Evolutionary conservation across 2,797 vertebrate genomes (phyloP), one percentile per base, ranked within the genome.

Genomic region (Dermochelys coriacea): DNA sequence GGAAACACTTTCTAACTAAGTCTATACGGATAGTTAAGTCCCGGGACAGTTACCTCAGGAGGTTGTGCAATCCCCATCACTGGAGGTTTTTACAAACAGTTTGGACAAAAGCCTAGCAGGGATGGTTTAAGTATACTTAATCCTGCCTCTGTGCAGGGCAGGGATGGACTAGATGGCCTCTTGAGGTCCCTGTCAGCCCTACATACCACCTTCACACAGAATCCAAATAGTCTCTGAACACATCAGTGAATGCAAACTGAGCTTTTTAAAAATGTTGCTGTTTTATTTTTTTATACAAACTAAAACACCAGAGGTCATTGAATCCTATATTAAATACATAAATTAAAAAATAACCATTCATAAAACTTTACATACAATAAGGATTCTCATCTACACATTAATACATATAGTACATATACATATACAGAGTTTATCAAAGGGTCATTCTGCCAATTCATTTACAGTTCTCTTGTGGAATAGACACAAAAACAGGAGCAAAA

Each of bases 321-420:
- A 98, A 98, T 98, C 97, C 98, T 98, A 98, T 98, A 98, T 98
- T 98, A 98, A 98, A 98, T 98, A 98, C 98, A 98, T 98, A 98
- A 98, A 98, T 98, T 98, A 98, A 98, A 98, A 98, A 98, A 98
- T 98, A 98, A 98, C 98, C 96, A 97, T 98, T 97, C 98, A 97
- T 98, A 98, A 98, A 98, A 98, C 96, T 98, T 98, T 98, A 98
- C 98, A 98, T 98, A 98, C 97, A 98, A 75, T 98, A 98, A 98
- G 96, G 98, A 97, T 97, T 97, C 98, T 98, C 97, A 95, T 96
- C 96, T 98, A 98, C 98, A 97, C 84, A 1, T 97, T 97, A 97
- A 98, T 98, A 97, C 97, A 97, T 98, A 98, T 97, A 97, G 92
- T 97, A 97, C 98, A 98, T 96, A 90, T 97, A 98, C 96, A 97